A percentile compares a stretch with the other conserved stretches of the same genome.
Evolutionary conservation across 1,140 invertebrate genomes (phyloP).

Genomic region (Dryas iulia): DNA sequence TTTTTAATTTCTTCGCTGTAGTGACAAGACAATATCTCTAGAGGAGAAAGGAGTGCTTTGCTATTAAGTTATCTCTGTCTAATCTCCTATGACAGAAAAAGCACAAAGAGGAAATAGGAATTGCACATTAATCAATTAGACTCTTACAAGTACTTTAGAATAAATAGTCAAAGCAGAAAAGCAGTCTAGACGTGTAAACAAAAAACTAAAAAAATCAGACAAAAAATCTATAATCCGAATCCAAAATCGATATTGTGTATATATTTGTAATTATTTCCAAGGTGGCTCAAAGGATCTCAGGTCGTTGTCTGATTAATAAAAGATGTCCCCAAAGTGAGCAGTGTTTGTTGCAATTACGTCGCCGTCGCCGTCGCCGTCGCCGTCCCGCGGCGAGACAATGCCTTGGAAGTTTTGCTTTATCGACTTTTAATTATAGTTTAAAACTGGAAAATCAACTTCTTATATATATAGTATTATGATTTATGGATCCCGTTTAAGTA

Average conservation of each 20-base stretch:
- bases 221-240: background rate
- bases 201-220: background rate
- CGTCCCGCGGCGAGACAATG: background rate
- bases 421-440: background rate
- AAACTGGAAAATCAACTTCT: no score
- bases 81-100: no score
- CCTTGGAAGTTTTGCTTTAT: background rate
- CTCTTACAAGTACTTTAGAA: no score
- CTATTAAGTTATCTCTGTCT: no score
- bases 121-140: no score
- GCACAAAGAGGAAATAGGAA: no score
- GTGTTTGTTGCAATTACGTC: background rate
- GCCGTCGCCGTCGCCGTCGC: background rate
- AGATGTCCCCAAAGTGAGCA: background rate
- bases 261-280: background rate
- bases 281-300: background rate
- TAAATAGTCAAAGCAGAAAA: no score
- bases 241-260: background rate
- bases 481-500: no score
- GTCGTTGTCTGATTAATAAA: background rate
- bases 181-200: background rate
- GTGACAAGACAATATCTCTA: no score
- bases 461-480: no score
- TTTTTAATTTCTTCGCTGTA: no score
- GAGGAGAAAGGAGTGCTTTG: no score